Conservation (phyloP, 2,888 invertebrate genomes). For the Lasius platythorax region DNA sequence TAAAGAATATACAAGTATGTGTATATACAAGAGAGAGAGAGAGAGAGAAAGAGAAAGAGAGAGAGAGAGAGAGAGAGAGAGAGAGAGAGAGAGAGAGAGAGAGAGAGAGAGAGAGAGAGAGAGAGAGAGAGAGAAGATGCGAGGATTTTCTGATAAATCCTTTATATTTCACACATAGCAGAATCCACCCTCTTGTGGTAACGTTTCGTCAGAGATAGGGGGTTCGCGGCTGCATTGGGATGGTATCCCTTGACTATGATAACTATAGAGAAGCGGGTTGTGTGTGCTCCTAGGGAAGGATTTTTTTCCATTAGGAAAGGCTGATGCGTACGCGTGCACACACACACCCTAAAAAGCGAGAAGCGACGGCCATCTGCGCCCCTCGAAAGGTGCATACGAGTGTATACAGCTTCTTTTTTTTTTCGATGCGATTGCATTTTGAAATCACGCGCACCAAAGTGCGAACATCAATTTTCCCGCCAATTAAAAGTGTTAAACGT, state of each 20-base stretch:
- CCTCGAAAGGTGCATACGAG: constrained; percentile 68
- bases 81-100: background rate
- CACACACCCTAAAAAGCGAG: constrained; percentile 57
- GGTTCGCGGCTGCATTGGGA: constrained; percentile 69
- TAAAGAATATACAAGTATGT: background rate
- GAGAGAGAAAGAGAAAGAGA: background rate
- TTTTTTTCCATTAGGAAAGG: constrained; percentile 78
- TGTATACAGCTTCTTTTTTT: constrained; percentile 59
- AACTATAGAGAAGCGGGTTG: constrained; percentile 66
- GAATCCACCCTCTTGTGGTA: constrained; percentile 66
- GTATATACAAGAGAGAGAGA: background rate
- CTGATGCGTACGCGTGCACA: constrained; percentile 47
- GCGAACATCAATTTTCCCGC: background rate
- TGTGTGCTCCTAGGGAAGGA: constrained; percentile 79
- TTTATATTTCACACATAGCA: constrained; percentile 7
- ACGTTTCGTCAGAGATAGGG: constrained; percentile 59
- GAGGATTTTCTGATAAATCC: constrained; percentile 56
- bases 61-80: background rate
- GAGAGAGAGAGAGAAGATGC: background rate
- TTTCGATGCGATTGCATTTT: constrained; percentile 50
- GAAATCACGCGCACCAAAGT: background rate
- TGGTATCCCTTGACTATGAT: constrained; percentile 77
- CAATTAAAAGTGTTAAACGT: background rate
- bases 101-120: background rate
- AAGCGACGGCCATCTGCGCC: constrained; percentile 73